Percentiles rank a stretch among this genome's conserved stretches.
These are phyloP conservation scores for Typhlichthys subterraneus DNA, from an alignment of 2,797 vertebrate genomes.

Conservation along the genomic window DNA sequence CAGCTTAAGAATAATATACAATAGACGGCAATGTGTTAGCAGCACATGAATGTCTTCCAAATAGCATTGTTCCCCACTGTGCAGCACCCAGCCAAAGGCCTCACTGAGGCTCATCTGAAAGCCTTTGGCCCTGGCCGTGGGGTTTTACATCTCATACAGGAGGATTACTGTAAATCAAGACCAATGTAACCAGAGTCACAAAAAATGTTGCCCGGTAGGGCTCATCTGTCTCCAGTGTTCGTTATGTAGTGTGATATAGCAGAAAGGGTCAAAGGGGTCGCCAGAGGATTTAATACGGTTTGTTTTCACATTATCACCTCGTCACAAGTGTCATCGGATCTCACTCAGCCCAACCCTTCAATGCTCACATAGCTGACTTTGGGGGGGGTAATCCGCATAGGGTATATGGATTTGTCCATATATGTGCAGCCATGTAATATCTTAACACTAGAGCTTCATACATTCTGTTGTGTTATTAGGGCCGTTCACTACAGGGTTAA, in stretches of 20 bases:
- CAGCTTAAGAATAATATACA: slow-evolving; percentile 77
- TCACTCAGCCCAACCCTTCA: slow-evolving; percentile 26
- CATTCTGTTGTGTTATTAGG: too few relatives aligned
- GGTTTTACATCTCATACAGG: slow-evolving; percentile 53
- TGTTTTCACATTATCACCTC: slow-evolving; percentile 80
- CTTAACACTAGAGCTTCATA: too few relatives aligned
- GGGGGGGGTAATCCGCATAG: too few relatives aligned
- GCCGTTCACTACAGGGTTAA: too few relatives aligned
- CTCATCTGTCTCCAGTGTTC: slow-evolving; percentile 31
- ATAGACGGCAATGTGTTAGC: slow-evolving; percentile 60
- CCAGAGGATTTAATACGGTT: slow-evolving; percentile 70
- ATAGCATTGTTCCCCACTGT: slow-evolving; percentile 39
- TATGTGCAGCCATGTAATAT: not conserved
- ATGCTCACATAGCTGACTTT: slow-evolving; percentile 1
- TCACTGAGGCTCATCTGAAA: slow-evolving; percentile 26
- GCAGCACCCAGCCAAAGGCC: slow-evolving; percentile 28
- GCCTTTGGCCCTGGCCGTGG: slow-evolving; percentile 39
- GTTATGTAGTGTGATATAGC: slow-evolving; percentile 56
- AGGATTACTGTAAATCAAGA: slow-evolving; percentile 68
- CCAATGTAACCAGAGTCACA: slow-evolving; percentile 73
- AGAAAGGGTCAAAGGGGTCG: slow-evolving; percentile 60
- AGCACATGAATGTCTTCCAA: slow-evolving; percentile 57
- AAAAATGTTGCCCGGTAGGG: slow-evolving; percentile 72
- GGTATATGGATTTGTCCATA: not conserved
- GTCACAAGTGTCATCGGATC: slow-evolving; percentile 44